phyloP scores from a whole-genome alignment of 2,888 invertebrate genomes.

The Agrochola litura region DNA sequence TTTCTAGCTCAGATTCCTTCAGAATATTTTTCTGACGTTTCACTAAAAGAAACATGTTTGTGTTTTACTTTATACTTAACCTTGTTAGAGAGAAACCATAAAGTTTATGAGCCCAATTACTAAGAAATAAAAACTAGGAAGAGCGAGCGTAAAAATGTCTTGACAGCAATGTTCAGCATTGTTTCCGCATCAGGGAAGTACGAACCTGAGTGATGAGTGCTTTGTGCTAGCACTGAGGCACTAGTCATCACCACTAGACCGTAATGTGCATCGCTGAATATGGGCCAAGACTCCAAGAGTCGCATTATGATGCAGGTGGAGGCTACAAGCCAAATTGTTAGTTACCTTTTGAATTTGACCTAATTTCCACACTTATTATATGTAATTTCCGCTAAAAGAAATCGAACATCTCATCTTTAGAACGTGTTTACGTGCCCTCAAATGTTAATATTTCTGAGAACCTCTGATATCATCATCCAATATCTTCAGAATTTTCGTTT shows the following conservation, averaged over 20 bases:
- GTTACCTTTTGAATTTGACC: slow-evolving; percentile 2
- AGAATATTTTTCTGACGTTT: slow-evolving; percentile 11
- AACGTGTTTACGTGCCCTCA: background rate
- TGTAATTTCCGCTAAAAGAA: background rate
- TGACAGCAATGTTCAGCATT: slow-evolving; percentile 14
- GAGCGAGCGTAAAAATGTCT: slow-evolving; percentile 2
- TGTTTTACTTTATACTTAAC: slow-evolving; percentile 32
- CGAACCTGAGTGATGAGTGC: slow-evolving; percentile 33
- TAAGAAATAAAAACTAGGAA: slow-evolving; percentile 32
- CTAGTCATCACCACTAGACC: slow-evolving; percentile 32
- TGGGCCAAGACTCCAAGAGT: slow-evolving; percentile 28
- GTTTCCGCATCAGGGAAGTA: slow-evolving; percentile 15
- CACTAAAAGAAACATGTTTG: slow-evolving; percentile 21
- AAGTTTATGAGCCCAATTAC: slow-evolving; percentile 40
- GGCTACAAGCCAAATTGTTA: background rate
- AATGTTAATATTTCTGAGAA: slow-evolving; percentile 18
- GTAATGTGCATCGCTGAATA: slow-evolving; percentile 33
- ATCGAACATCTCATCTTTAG: slow-evolving; percentile 12
- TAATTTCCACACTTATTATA: background rate
- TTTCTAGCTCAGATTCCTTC: slow-evolving; percentile 24
- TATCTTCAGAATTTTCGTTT: slow-evolving; percentile 31
- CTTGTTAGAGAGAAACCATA: slow-evolving; percentile 38
- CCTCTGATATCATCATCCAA: background rate
- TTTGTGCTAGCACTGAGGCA: slow-evolving; percentile 30
- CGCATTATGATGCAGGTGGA: slow-evolving; percentile 1